A percentile compares a stretch with the other conserved stretches of the same genome.
phyloP scores from a whole-genome alignment of 2,113 vertebrate species.

The Anser cygnoides region DNA sequence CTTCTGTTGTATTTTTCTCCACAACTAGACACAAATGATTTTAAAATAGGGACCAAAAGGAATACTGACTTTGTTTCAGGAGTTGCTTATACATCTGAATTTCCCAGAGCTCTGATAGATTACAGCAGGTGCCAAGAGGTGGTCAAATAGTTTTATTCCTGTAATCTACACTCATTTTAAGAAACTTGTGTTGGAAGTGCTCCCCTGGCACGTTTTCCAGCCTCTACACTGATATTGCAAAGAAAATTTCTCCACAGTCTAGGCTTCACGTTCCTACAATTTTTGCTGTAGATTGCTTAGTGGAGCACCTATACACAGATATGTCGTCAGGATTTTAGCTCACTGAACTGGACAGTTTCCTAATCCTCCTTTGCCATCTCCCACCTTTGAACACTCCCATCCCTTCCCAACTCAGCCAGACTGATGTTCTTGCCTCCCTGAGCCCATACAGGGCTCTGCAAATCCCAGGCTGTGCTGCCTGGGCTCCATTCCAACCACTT shows the following conservation, averaged over 20 bases:
- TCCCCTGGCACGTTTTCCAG: background rate
- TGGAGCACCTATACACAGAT: background rate
- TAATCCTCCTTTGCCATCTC: fast-evolving
- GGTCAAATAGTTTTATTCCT: background rate
- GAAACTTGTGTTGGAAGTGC: background rate
- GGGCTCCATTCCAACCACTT: background rate
- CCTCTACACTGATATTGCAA: background rate
- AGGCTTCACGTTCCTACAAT: background rate
- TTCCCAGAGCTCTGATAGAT: background rate
- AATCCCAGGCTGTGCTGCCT: background rate
- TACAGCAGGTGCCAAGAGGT: background rate
- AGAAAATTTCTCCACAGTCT: background rate
- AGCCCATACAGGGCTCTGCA: fast-evolving
- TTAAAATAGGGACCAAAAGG: background rate
- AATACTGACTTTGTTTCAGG: background rate
- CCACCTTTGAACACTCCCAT: background rate
- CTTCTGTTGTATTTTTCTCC: background rate
- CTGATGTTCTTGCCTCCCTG: background rate
- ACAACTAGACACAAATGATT: background rate
- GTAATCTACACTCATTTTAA: background rate
- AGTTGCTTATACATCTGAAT: background rate
- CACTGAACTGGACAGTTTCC: background rate
- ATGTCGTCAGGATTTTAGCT: fast-evolving
- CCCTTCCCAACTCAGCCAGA: fast-evolving
- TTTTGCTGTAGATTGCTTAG: background rate